A percentile compares a stretch with the other conserved stretches of the same genome.
These are phyloP conservation scores for Oryzias sinensis DNA, from an alignment of 2,797 vertebrate genomes.

Conservation along the genomic window DNA sequence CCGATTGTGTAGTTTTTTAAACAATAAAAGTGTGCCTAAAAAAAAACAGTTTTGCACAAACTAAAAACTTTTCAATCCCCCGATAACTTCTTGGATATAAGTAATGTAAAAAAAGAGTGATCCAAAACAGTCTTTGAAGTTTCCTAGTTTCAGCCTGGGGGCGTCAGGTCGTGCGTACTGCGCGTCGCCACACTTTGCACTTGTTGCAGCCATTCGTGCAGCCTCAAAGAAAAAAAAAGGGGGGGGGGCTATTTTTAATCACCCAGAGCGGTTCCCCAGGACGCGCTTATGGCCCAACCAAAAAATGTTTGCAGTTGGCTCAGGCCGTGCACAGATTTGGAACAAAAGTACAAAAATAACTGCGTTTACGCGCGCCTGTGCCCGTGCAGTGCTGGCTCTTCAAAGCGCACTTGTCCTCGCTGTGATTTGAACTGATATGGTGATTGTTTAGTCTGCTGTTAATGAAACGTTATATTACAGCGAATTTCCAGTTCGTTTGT, in stretches of 20 bases:
- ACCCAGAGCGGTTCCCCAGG: constrained; percentile 63
- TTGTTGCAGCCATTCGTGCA: constrained; percentile 64
- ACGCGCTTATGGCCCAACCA: constrained; percentile 50
- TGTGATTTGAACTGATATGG: constrained; percentile 12
- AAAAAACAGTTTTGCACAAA: not conserved
- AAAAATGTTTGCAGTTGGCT: constrained; percentile 60
- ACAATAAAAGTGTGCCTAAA: not conserved
- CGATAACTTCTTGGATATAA: too few relatives aligned
- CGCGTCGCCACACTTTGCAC: constrained; percentile 52
- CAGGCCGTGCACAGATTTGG: constrained; percentile 59
- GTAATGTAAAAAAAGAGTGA: too few relatives aligned
- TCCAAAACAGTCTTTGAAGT: too few relatives aligned
- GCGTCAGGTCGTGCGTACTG: not conserved
- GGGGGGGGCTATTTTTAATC: constrained; percentile 62
- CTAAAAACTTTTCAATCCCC: not conserved
- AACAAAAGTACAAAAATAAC: constrained; percentile 65
- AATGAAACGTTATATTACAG: constrained; percentile 10
- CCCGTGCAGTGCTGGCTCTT: too few relatives aligned
- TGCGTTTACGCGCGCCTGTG: constrained; percentile 17
- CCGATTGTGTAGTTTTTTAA: not conserved
- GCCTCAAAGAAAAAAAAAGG: constrained; percentile 39
- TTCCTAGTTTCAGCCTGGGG: too few relatives aligned
- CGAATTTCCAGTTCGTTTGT: not conserved
- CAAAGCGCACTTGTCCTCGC: constrained; percentile 12
- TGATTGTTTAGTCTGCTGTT: constrained; percentile 10